These are phyloP conservation scores for Chanos chanos DNA, from an alignment of 2,797 vertebrate species.

Conservation along the genomic window DNA sequence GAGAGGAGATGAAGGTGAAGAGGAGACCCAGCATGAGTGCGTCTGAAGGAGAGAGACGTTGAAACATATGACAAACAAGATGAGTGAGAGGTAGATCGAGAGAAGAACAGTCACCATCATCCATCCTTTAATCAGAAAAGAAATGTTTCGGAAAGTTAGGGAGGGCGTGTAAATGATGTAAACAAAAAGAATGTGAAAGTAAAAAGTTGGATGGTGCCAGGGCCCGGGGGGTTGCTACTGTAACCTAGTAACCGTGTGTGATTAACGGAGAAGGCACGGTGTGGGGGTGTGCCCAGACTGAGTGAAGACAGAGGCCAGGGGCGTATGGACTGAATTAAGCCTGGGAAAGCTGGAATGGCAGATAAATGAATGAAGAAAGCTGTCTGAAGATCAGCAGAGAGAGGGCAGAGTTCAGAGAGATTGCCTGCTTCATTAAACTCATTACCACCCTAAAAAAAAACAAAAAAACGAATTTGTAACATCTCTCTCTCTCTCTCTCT, in stretches of 20 bases:
- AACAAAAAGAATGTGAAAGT: conserved; percentile 24
- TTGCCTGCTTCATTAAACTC: conserved; percentile 40
- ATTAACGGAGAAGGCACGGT: conserved; percentile 36
- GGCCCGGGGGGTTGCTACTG: conserved; percentile 26
- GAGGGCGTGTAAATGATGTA: conserved; percentile 28
- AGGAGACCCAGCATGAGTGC: conserved; percentile 19
- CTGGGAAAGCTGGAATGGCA: neutral
- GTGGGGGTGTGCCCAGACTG: conserved; percentile 14
- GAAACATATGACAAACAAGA: conserved; percentile 21
- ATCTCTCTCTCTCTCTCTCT: conserved; percentile 11
- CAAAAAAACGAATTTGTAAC: conserved; percentile 35
- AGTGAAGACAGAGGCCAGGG: conserved; percentile 25
- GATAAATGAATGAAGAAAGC: no score
- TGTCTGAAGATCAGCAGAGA: conserved; percentile 21
- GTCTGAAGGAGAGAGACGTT: conserved; percentile 28
- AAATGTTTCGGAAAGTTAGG: conserved; percentile 11
- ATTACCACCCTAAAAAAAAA: conserved; percentile 35
- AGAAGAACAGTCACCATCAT: conserved; percentile 17
- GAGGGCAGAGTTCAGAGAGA: conserved; percentile 20
- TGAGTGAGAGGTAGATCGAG: neutral
- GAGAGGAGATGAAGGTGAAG: neutral
- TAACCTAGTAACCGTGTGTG: conserved; percentile 42
- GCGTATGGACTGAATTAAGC: conserved; percentile 25
- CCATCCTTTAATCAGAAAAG: conserved; percentile 33
- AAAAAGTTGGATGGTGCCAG: conserved; percentile 3